Base-by-base conservation (phyloP, 2,888 invertebrate genomes). In the Rhaphigaster nebulosa region DNA sequence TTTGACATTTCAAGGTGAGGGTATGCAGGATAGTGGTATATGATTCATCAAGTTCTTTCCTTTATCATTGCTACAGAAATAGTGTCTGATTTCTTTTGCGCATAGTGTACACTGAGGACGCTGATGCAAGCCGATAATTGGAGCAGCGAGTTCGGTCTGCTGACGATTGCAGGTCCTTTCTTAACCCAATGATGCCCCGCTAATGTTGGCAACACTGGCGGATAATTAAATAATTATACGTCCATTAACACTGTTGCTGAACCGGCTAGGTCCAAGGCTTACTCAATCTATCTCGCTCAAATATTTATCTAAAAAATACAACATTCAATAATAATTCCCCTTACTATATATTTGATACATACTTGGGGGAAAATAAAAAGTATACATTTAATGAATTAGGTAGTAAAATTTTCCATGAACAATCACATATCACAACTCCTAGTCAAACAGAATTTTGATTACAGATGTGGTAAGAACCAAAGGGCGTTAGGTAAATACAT, bases 81-180 rank as follows among this genome's bases (percentile, higher is more conserved):
- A 34, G 29, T 12, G 70, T 2, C n/a, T n/a, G 45, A 45, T 10
- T 45, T 45, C 45, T 45, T 45, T 45, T 45, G 45, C 45, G 4
- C 45, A 45, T 45, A 45, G 4, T 45, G 34, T 38, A 23, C 20
- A 34, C 38, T 38, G 70, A 34, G 18, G 70, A 38, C 38, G 6
- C 34, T 76, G 70, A 76, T 76, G 70, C 70, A 76, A 76, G 70
- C 70, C 34, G 34, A 38, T 76, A 76, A 76, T 76, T 34, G 70
- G 70, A 76, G 38, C 70, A 76, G 20, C 38, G 70, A 76, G 70
- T 34, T 29, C 70, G 70, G 70, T 70, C 70, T 70, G 29, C 70
- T 70, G 34, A 15, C 29, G 29, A 23, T 38, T 38, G 70, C 70
- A 34, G 38, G 20, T 38, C 38, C 18, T 76, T 76, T 76, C 70